phyloP scores from a whole-genome alignment of 2,113 vertebrate species.

The Verasper variegatus region DNA sequence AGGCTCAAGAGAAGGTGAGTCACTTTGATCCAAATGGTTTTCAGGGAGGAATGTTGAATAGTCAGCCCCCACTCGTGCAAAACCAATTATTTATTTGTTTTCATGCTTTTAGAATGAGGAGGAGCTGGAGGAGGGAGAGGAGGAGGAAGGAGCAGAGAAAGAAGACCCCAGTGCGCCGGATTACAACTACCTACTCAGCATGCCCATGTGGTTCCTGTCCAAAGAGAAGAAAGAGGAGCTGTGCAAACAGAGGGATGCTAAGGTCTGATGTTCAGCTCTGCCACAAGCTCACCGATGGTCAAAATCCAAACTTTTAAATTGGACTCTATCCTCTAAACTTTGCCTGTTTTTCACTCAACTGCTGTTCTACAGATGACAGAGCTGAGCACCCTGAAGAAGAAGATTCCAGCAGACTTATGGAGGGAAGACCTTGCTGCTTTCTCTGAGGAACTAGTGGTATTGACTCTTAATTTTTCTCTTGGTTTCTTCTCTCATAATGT shows the following conservation, averaged over 20 bases:
- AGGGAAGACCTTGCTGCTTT: constrained; percentile 91
- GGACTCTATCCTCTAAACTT: background rate
- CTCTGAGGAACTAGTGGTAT: constrained; percentile 89
- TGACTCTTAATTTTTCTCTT: background rate
- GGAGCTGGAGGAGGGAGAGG: constrained; percentile 46
- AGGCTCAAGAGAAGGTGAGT: constrained; percentile 92
- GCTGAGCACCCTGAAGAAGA: constrained; percentile 86
- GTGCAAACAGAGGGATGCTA: constrained; percentile 90
- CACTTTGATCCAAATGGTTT: background rate
- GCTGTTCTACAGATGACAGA: constrained; percentile 78
- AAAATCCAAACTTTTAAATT: background rate
- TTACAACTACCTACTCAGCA: constrained; percentile 95
- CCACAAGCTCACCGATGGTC: background rate
- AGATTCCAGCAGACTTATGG: constrained; percentile 89
- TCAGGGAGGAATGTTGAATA: background rate
- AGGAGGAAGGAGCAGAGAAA: constrained; percentile 76
- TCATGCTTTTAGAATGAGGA: constrained; percentile 48
- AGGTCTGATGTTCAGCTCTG: constrained; percentile 77
- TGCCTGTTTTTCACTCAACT: background rate
- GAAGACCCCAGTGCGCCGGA: constrained; percentile 85
- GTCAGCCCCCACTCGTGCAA: background rate
- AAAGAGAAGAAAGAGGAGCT: constrained; percentile 99
- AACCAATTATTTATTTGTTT: background rate
- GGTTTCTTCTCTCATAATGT: background rate
- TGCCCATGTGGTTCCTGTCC: constrained; percentile 97